phyloP scores from a whole-genome alignment of 2,113 vertebrate species.

The Oxyruncus cristatus region DNA sequence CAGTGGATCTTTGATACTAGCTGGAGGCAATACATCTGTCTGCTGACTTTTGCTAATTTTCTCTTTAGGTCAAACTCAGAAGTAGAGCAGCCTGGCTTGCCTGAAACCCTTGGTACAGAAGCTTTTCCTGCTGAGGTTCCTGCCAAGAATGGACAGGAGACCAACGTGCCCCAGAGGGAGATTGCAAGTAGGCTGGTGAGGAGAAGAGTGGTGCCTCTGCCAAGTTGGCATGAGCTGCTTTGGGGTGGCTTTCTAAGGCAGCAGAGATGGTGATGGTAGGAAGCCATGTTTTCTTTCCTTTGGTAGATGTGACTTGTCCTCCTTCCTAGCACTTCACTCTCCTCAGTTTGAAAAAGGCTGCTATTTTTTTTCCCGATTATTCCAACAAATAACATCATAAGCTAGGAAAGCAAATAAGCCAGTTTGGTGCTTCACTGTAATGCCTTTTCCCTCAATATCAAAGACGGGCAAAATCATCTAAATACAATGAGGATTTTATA shows the following conservation, averaged over 20 bases:
- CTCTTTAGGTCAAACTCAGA: neutral
- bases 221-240: neutral
- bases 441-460: neutral
- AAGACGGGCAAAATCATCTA: neutral
- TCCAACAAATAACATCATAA: neutral
- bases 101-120: neutral
- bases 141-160: neutral
- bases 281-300: neutral
- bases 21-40: neutral
- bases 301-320: neutral
- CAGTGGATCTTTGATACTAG: neutral
- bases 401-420: neutral
- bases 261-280: neutral
- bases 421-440: neutral
- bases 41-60: neutral
- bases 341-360: neutral
- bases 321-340: neutral
- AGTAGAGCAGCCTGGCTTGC: neutral
- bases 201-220: neutral
- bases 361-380: neutral
- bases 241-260: neutral
- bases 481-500: neutral
- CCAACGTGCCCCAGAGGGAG: neutral
- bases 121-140: neutral
- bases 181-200: neutral